Conservation (phyloP, 2,113 vertebrate species). For the Scartelaos histophorus region DNA sequence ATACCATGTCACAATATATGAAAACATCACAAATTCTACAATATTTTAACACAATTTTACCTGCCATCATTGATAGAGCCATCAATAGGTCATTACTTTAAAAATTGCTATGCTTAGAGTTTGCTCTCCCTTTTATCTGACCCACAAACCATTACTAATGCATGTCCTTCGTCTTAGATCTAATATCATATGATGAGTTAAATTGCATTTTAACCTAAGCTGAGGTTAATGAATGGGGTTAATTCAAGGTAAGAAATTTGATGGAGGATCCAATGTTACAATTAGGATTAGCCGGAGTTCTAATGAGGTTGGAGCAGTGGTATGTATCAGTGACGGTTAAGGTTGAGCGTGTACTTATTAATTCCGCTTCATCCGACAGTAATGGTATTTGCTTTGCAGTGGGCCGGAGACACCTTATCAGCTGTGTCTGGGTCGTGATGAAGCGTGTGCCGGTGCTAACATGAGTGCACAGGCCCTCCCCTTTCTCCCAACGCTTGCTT, state of each 20-base stretch:
- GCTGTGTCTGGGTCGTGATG: neutral
- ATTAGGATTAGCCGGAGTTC: slow-evolving; percentile 16
- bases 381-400: slow-evolving; percentile 15
- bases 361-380: slow-evolving; percentile 1
- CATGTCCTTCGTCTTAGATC: neutral
- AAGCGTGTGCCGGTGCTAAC: neutral
- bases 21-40: neutral
- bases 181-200: slow-evolving; percentile 1
- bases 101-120: neutral
- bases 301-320: neutral
- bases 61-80: neutral
- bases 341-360: slow-evolving; percentile 10
- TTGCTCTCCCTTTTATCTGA: neutral
- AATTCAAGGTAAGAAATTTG: slow-evolving; percentile 12
- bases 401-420: neutral
- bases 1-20: too few relatives aligned
- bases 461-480: neutral
- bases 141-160: neutral
- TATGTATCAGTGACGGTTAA: slow-evolving; percentile 4
- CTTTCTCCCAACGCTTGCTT: neutral
- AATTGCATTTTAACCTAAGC: neutral
- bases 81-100: neutral
- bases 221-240: slow-evolving; percentile 9
- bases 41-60: neutral
- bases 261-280: slow-evolving; percentile 8